Conservation (phyloP, 1,140 invertebrate species). For the Philaenus spumarius region DNA sequence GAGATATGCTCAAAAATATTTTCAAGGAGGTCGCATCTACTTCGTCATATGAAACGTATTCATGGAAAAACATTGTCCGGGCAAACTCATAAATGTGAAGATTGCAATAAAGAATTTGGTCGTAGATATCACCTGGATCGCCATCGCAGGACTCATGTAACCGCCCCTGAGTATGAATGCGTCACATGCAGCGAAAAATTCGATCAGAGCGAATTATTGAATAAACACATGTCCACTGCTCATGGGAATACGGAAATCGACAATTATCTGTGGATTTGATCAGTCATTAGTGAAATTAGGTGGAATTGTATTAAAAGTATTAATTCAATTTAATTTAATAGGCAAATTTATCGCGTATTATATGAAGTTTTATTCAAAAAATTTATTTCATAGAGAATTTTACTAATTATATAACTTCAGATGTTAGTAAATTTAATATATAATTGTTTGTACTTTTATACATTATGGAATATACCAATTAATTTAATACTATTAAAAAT, state of each 20-base stretch:
- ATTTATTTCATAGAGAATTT: too few species aligned
- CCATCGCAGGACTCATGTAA: conserved; percentile 20
- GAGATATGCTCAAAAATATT: conserved; percentile 95
- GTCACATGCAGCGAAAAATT: conserved; percentile 29
- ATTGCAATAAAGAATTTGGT: conserved; percentile 24
- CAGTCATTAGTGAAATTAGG: neutral
- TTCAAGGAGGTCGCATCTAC: conserved; percentile 85
- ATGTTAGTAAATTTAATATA: too few species aligned
- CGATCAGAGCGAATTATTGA: conserved; percentile 24
- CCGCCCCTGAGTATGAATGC: conserved; percentile 25
- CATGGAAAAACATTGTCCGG: conserved; percentile 23
- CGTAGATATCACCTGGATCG: conserved; percentile 24
- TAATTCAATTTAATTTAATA: too few species aligned
- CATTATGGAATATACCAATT: too few species aligned
- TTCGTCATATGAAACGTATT: conserved; percentile 59
- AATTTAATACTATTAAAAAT: too few species aligned
- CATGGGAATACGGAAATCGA: conserved; percentile 28
- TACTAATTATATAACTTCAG: too few species aligned
- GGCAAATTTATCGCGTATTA: too few species aligned
- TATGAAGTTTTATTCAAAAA: too few species aligned
- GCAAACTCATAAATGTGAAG: conserved; percentile 22
- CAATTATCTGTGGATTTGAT: conserved; percentile 30
- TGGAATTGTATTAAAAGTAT: too few species aligned
- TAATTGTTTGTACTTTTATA: too few species aligned
- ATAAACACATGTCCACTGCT: conserved; percentile 26